phyloP scores from a whole-genome alignment of 2,113 vertebrate species.

The Daphoenositta chrysoptera region DNA sequence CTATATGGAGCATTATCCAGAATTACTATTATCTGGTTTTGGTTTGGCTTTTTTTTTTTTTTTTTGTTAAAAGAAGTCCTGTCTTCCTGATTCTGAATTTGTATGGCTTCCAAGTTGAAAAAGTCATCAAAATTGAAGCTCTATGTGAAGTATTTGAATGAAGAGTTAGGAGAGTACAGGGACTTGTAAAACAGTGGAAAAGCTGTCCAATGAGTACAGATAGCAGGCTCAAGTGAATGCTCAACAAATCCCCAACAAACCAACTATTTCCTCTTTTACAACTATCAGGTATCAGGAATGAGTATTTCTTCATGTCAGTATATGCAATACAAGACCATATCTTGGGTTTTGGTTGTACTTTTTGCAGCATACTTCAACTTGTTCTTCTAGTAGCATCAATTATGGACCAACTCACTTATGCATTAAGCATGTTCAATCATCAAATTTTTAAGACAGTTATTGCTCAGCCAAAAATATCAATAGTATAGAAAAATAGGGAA shows the following conservation, averaged over 20 bases:
- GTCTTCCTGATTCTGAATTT: neutral
- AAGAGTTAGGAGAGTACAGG: neutral
- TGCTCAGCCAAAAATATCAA: neutral
- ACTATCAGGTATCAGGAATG: neutral
- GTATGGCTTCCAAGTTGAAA: neutral
- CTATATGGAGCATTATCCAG: neutral
- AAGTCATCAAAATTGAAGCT: neutral
- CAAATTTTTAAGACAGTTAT: neutral
- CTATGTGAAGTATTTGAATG: neutral
- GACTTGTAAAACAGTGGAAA: neutral
- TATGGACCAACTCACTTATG: neutral
- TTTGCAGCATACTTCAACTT: neutral
- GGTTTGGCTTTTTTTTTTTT: neutral
- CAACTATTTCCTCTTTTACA: neutral
- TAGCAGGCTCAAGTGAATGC: neutral
- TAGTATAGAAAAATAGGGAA: neutral
- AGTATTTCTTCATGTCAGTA: neutral
- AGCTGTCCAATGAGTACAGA: neutral
- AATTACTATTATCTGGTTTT: neutral
- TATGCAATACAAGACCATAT: neutral
- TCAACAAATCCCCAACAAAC: neutral
- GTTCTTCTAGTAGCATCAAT: neutral
- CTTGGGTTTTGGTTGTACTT: neutral
- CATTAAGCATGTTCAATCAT: neutral
- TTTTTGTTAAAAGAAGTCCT: neutral